These are phyloP conservation scores for Chrysogorgia sp. DNA, from an alignment of 92 coral and sea anemone genomes.

Conservation along the genomic window DNA sequence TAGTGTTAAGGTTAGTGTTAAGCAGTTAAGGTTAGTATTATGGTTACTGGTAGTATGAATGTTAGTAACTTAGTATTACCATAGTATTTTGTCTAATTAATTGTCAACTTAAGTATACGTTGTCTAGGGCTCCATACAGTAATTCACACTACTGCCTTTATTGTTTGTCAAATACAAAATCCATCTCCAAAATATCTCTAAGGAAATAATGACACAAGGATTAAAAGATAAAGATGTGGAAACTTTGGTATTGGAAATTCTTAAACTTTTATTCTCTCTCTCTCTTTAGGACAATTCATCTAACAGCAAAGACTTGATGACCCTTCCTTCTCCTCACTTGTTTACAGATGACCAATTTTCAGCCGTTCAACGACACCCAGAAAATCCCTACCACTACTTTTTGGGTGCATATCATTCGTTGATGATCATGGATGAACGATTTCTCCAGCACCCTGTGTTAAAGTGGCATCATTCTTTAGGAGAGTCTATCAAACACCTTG, in stretches of 20 bases:
- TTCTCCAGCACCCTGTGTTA: slow-evolving; percentile 80
- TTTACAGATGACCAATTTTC: slow-evolving; percentile 73
- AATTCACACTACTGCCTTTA: too few relatives aligned
- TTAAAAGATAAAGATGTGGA: too few relatives aligned
- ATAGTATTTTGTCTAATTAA: too few relatives aligned
- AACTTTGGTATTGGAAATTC: neutral
- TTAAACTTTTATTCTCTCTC: neutral
- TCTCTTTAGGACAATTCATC: slow-evolving; percentile 60
- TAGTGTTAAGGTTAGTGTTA: too few relatives aligned
- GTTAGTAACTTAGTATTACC: too few relatives aligned
- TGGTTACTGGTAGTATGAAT: too few relatives aligned
- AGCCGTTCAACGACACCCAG: slow-evolving; percentile 76
- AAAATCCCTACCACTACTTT: slow-evolving; percentile 76
- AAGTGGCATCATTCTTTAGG: slow-evolving; percentile 90
- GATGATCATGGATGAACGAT: slow-evolving; percentile 82
- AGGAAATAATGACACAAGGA: neutral
- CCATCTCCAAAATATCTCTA: neutral
- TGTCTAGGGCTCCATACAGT: too few relatives aligned
- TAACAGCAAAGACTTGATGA: slow-evolving; percentile 63
- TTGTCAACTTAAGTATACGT: too few relatives aligned
- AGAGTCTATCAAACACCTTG: slow-evolving; percentile 73
- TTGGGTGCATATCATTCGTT: slow-evolving; percentile 86
- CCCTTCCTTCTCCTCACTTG: slow-evolving; percentile 79
- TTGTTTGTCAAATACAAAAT: neutral
- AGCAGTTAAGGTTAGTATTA: too few relatives aligned